Percentiles rank a stretch among this genome's conserved stretches.
These are phyloP conservation scores for Tapera naevia DNA, from an alignment of 2,797 vertebrate species.

Conservation along the genomic window DNA sequence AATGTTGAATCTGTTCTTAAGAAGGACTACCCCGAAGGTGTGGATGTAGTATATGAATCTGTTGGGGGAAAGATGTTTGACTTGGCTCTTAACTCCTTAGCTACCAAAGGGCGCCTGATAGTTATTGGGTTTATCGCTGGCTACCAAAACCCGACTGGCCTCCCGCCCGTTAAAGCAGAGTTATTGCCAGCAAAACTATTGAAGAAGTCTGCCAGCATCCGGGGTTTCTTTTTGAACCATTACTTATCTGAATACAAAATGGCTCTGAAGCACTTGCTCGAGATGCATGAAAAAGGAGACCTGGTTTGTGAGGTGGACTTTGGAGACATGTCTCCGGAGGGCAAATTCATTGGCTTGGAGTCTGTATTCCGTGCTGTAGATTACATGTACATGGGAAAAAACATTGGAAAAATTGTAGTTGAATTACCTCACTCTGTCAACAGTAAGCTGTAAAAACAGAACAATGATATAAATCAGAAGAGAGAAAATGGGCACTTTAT, in stretches of 20 bases:
- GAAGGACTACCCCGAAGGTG: slow-evolving; percentile 83
- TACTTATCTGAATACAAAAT: slow-evolving; percentile 82
- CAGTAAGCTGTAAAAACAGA: slow-evolving; percentile 88
- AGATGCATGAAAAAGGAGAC: slow-evolving; percentile 81
- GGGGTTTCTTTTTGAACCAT: slow-evolving; percentile 90
- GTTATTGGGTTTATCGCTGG: slow-evolving; percentile 91
- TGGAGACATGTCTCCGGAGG: slow-evolving; percentile 80
- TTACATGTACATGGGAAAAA: slow-evolving; percentile 92
- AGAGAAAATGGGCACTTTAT: slow-evolving; percentile 67
- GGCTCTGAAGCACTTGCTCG: slow-evolving; percentile 83
- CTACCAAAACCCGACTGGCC: slow-evolving; percentile 85
- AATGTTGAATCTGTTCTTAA: slow-evolving; percentile 78
- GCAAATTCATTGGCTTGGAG: slow-evolving; percentile 87
- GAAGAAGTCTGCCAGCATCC: slow-evolving; percentile 88
- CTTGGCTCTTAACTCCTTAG: slow-evolving; percentile 83
- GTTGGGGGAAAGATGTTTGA: slow-evolving; percentile 88
- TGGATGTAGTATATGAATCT: slow-evolving; percentile 90
- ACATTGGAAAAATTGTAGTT: slow-evolving; percentile 92
- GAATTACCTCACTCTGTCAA: slow-evolving; percentile 83
- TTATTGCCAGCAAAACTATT: slow-evolving; percentile 86
- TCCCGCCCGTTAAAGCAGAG: slow-evolving; percentile 77
- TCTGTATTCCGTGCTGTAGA: slow-evolving; percentile 90
- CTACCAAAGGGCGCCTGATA: slow-evolving; percentile 84
- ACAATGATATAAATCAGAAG: slow-evolving; percentile 76
- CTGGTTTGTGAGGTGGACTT: slow-evolving; percentile 88